Evolutionary conservation across 2,888 invertebrate genomes (phyloP).

Genomic region (Lysandra coridon): DNA sequence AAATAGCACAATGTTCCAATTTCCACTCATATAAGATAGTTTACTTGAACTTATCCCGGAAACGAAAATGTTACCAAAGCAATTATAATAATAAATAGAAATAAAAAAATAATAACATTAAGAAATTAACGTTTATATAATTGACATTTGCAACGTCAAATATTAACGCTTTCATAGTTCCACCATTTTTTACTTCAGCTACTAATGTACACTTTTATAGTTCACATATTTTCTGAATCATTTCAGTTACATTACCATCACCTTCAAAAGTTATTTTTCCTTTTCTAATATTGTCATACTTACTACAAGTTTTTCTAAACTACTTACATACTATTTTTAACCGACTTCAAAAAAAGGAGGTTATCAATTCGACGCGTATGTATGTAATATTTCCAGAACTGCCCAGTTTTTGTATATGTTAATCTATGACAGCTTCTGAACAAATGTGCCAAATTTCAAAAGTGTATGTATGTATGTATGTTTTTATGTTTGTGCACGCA

Average conservation of each 20-base stretch:
- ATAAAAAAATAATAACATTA: neutral
- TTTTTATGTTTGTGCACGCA: too few relatives aligned
- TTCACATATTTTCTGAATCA: neutral
- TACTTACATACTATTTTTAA: too few relatives aligned
- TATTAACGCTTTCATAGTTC: neutral
- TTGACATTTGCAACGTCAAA: neutral
- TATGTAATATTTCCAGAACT: too few relatives aligned
- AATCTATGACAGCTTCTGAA: too few relatives aligned
- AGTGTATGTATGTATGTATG: too few relatives aligned
- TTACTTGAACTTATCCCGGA: neutral
- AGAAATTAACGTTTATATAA: neutral
- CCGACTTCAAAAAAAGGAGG: too few relatives aligned
- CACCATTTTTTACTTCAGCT: neutral
- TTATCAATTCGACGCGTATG: too few relatives aligned
- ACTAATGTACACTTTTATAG: neutral
- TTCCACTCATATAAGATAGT: neutral
- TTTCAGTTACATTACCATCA: neutral
- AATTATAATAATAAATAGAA: neutral
- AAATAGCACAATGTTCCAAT: neutral
- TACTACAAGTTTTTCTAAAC: neutral
- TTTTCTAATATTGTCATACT: slow-evolving; percentile 6
- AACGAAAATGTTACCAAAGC: neutral
- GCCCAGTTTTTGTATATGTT: too few relatives aligned
- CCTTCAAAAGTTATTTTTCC: neutral
- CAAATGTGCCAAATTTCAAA: too few relatives aligned